Evolutionary conservation across 2,888 invertebrate species (phyloP).

Genomic region (Drosophila conformis): DNA sequence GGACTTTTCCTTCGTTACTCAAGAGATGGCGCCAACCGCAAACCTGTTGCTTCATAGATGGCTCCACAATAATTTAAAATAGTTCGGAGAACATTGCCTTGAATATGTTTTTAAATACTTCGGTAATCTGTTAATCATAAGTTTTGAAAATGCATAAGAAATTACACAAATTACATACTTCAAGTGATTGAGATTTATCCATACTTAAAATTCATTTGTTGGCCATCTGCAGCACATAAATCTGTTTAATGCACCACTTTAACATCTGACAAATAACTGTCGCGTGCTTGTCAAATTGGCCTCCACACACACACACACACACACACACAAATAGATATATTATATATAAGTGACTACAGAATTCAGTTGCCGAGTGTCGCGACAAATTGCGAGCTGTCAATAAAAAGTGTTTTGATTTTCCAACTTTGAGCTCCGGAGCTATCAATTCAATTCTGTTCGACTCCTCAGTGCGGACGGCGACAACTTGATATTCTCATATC

Average conservation of each 20-base stretch:
- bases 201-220: neutral
- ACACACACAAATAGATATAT: neutral
- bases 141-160: neutral
- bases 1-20: neutral
- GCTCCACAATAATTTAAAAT: neutral
- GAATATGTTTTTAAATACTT: neutral
- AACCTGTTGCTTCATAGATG: neutral
- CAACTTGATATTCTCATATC: constrained; percentile 32
- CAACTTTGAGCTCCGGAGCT: constrained; percentile 47
- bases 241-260: neutral
- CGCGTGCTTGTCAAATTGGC: constrained; percentile 50
- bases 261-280: constrained; percentile 64
- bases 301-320: neutral
- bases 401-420: constrained; percentile 59
- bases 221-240: constrained; percentile 16
- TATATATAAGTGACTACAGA: neutral
- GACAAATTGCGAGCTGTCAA: constrained; percentile 59
- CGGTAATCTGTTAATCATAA: neutral
- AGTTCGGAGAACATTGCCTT: neutral
- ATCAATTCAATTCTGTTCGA: constrained; percentile 43
- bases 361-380: constrained; percentile 9
- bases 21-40: neutral
- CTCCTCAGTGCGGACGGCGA: constrained; percentile 1
- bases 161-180: neutral
- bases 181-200: too few species aligned